These are phyloP conservation scores for Metellina segmentata DNA, from an alignment of 2,888 invertebrate species.

Conservation along the genomic window DNA sequence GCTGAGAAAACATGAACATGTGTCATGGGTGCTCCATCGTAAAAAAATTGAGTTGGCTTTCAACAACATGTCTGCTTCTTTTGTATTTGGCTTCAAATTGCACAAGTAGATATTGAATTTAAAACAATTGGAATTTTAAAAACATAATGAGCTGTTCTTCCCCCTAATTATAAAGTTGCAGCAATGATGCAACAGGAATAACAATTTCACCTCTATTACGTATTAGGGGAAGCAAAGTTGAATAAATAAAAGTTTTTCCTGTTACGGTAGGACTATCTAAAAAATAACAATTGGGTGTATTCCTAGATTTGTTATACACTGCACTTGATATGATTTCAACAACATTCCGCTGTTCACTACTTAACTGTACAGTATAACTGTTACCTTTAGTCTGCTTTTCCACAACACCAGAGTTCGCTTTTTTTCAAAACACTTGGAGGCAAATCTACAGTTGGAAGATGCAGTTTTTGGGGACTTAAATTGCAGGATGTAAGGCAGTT, in stretches of 20 bases:
- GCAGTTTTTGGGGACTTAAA: too few relatives aligned
- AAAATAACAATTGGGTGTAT: constrained; percentile 78
- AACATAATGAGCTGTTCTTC: constrained; percentile 78
- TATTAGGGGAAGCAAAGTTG: constrained; percentile 77
- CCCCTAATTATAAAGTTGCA: constrained; percentile 59
- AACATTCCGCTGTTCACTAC: constrained; percentile 1
- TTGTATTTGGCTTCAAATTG: constrained; percentile 21
- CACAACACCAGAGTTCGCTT: neutral
- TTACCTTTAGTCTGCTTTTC: neutral
- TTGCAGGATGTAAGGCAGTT: neutral
- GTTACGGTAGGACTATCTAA: constrained; percentile 81
- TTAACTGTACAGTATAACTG: neutral
- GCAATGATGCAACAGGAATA: constrained; percentile 79
- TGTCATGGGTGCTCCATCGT: constrained; percentile 68
- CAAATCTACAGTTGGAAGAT: too few relatives aligned
- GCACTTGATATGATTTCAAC: neutral
- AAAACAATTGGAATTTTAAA: constrained; percentile 67
- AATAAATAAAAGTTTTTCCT: too few relatives aligned
- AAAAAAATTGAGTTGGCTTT: constrained; percentile 19
- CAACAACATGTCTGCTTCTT: neutral
- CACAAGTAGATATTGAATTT: constrained; percentile 28
- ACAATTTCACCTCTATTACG: constrained; percentile 64
- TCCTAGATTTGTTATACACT: neutral
- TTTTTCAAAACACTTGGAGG: neutral
- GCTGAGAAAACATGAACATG: constrained; percentile 20